Evolutionary conservation across 2,888 invertebrate species (phyloP).

Genomic region (Tyria jacobaeae): DNA sequence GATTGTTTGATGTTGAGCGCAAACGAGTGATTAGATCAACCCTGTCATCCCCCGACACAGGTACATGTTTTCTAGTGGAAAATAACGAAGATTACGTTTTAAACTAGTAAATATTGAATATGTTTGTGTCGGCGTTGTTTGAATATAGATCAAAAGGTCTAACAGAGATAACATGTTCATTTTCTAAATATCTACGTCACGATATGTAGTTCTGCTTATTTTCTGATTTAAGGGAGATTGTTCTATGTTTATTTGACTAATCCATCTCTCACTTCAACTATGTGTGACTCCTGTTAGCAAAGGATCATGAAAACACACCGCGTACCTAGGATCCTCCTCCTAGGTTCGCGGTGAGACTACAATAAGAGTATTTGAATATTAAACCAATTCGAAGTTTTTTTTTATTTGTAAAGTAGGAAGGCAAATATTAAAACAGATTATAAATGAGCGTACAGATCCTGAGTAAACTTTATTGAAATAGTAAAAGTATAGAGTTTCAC

Average conservation of each 20-base stretch:
- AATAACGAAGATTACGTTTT: constrained; percentile 37
- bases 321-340: too few relatives aligned
- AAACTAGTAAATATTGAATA: constrained; percentile 16
- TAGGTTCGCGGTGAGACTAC: too few relatives aligned
- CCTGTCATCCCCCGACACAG: neutral
- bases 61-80: constrained; percentile 32
- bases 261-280: too few relatives aligned
- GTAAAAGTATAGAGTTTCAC: too few relatives aligned
- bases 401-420: too few relatives aligned
- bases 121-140: constrained; percentile 19
- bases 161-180: neutral
- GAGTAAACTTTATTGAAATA: too few relatives aligned
- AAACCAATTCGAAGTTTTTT: too few relatives aligned
- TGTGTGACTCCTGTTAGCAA: too few relatives aligned
- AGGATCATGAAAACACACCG: too few relatives aligned
- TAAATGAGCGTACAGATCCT: too few relatives aligned
- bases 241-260: neutral
- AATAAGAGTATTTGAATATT: too few relatives aligned
- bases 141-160: constrained; percentile 14
- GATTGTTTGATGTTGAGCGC: neutral
- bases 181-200: neutral
- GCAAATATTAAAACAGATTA: too few relatives aligned
- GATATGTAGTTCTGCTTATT: neutral
- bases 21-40: neutral
- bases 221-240: neutral